Percentiles rank a stretch among this genome's conserved stretches.
Conservation (phyloP, 2,888 invertebrate genomes). For the Lasioglossum oenotherae region DNA sequence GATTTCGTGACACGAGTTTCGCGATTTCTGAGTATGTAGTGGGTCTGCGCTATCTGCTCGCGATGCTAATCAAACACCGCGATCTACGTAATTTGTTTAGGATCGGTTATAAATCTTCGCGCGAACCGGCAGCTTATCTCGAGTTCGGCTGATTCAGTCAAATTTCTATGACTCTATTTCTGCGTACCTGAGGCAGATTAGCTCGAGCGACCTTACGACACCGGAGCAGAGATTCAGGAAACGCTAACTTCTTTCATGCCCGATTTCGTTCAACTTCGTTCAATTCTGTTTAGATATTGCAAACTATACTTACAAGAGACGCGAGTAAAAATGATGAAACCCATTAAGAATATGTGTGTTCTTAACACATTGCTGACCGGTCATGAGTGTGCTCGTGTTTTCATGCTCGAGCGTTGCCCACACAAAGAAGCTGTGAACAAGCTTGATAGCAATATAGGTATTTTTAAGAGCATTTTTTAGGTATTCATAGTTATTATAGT, state of each 20-base stretch:
- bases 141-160: slow-evolving; percentile 62
- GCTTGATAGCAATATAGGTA: too few relatives aligned
- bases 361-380: too few relatives aligned
- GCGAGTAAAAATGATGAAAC: neutral
- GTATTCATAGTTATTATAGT: too few relatives aligned
- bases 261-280: neutral
- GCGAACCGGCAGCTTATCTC: slow-evolving; percentile 60
- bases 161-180: slow-evolving; percentile 62
- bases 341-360: neutral
- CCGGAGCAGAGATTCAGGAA: neutral
- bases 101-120: slow-evolving; percentile 65
- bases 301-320: neutral
- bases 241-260: rapidly evolving
- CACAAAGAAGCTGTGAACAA: too few relatives aligned
- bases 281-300: neutral
- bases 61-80: slow-evolving; percentile 65
- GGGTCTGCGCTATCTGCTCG: slow-evolving; percentile 26
- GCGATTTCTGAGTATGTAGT: slow-evolving; percentile 18
- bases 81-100: slow-evolving; percentile 73
- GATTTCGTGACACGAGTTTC: slow-evolving; percentile 16
- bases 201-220: neutral
- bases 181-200: slow-evolving; percentile 18
- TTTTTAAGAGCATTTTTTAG: too few relatives aligned
- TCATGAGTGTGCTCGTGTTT: too few relatives aligned
- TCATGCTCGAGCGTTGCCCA: too few relatives aligned